Percentiles rank a stretch among this genome's conserved stretches.
These are phyloP conservation scores for Aphodius sticticus DNA, from an alignment of 2,888 invertebrate genomes.

Conservation along the genomic window DNA sequence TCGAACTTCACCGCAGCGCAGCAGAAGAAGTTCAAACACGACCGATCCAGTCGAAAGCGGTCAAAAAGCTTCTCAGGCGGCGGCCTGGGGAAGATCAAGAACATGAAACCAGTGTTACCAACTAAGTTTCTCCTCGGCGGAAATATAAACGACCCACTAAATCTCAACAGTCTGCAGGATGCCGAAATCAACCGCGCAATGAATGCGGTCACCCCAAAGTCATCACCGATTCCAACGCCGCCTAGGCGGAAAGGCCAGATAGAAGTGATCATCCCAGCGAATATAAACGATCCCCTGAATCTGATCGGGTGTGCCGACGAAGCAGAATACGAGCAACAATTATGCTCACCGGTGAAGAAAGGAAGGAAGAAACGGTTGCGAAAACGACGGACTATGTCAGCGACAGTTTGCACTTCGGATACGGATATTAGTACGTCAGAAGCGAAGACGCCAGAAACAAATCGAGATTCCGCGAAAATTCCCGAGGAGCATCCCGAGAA, in stretches of 20 bases:
- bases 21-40: slow-evolving; percentile 55
- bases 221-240: slow-evolving; percentile 89
- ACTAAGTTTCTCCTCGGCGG: slow-evolving; percentile 94
- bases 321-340: slow-evolving; percentile 81
- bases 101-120: slow-evolving; percentile 83
- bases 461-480: slow-evolving; percentile 57
- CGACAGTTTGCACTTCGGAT: slow-evolving; percentile 39
- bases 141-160: slow-evolving; percentile 93
- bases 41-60: slow-evolving; percentile 69
- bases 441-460: slow-evolving; percentile 58
- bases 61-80: slow-evolving; percentile 72
- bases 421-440: slow-evolving; percentile 52
- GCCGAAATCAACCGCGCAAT: slow-evolving; percentile 80
- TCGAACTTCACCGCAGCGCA: slow-evolving; percentile 39
- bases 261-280: slow-evolving; percentile 89
- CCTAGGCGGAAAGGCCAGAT: slow-evolving; percentile 80
- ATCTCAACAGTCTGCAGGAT: slow-evolving; percentile 89
- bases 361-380: slow-evolving; percentile 71
- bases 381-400: slow-evolving; percentile 66
- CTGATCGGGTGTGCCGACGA: slow-evolving; percentile 81
- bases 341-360: slow-evolving; percentile 75
- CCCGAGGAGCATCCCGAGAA: slow-evolving; percentile 48
- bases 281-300: slow-evolving; percentile 91
- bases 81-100: slow-evolving; percentile 52
- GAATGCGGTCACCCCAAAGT: slow-evolving; percentile 91